These are phyloP conservation scores for Dallia pectoralis DNA, from an alignment of 2,797 vertebrate species.

Conservation along the genomic window DNA sequence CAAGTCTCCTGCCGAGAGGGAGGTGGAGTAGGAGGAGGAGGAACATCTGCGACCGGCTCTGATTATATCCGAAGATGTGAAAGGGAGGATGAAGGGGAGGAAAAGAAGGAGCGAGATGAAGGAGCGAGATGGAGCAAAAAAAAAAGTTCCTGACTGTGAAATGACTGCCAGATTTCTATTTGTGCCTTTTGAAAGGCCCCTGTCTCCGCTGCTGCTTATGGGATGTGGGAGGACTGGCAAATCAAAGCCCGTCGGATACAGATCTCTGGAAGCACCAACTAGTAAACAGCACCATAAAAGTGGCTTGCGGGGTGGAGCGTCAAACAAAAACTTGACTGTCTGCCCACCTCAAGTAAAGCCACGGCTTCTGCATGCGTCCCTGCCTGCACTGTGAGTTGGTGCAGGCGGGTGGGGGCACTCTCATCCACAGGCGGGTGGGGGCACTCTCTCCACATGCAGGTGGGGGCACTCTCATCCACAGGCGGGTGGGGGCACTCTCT, in stretches of 20 bases:
- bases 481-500: too few relatives aligned
- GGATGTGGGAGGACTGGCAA: constrained; percentile 78
- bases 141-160: constrained; percentile 63
- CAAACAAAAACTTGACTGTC: constrained; percentile 73
- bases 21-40: constrained; percentile 30
- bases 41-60: constrained; percentile 70
- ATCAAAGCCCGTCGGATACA: constrained; percentile 76
- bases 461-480: constrained; percentile 3
- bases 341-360: constrained; percentile 73
- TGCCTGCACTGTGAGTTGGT: constrained; percentile 43
- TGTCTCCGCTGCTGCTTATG: constrained; percentile 74
- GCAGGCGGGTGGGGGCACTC: constrained; percentile 11
- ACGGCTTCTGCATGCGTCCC: constrained; percentile 67
- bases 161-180: constrained; percentile 78
- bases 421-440: background rate
- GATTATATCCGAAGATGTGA: constrained; percentile 73
- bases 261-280: constrained; percentile 76
- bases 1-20: constrained; percentile 25
- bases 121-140: constrained; percentile 41
- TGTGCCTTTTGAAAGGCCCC: constrained; percentile 69
- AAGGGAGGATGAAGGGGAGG: constrained; percentile 29
- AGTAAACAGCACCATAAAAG: constrained; percentile 81
- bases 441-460: too few relatives aligned
- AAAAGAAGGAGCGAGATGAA: constrained; percentile 57
- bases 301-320: constrained; percentile 70